Evolutionary conservation across 2,113 vertebrate genomes (phyloP).

Genomic region (Psilopogon haemacephalus): DNA sequence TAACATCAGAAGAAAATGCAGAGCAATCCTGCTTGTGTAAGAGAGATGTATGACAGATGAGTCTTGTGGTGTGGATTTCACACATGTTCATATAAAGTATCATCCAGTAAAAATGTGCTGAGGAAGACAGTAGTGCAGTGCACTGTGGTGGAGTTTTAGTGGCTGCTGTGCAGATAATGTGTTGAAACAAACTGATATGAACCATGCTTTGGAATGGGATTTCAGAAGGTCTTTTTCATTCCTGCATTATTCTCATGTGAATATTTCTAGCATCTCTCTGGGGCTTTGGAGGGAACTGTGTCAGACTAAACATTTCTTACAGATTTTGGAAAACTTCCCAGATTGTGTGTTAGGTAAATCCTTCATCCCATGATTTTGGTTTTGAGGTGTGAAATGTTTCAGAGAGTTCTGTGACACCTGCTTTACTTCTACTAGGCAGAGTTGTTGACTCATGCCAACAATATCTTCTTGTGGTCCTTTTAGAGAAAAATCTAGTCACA

Average conservation of each 20-base stretch:
- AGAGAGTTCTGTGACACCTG: not conserved
- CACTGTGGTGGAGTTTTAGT: not conserved
- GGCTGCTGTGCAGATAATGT: not conserved
- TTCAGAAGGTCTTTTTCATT: not conserved
- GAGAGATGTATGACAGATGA: slow-evolving; percentile 33
- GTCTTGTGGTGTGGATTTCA: not conserved
- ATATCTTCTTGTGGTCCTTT: not conserved
- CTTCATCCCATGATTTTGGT: not conserved
- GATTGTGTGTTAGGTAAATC: slow-evolving; percentile 27
- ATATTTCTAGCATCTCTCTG: not conserved
- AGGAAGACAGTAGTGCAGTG: not conserved
- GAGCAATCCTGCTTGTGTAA: not conserved
- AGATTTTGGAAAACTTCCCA: slow-evolving; percentile 47
- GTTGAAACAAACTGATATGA: not conserved
- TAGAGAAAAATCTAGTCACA: not conserved
- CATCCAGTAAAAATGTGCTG: slow-evolving; percentile 38
- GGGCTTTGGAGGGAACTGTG: slow-evolving; percentile 25
- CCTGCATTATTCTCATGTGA: not conserved
- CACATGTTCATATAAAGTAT: not conserved
- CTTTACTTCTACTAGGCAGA: not conserved
- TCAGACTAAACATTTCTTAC: slow-evolving; percentile 62
- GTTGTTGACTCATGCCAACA: not conserved
- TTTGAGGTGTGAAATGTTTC: slow-evolving; percentile 42
- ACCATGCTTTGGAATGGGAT: not conserved
- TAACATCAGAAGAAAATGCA: not conserved